phyloP scores from a whole-genome alignment of 1,140 invertebrate genomes.

The Diploscapter pachys region DNA sequence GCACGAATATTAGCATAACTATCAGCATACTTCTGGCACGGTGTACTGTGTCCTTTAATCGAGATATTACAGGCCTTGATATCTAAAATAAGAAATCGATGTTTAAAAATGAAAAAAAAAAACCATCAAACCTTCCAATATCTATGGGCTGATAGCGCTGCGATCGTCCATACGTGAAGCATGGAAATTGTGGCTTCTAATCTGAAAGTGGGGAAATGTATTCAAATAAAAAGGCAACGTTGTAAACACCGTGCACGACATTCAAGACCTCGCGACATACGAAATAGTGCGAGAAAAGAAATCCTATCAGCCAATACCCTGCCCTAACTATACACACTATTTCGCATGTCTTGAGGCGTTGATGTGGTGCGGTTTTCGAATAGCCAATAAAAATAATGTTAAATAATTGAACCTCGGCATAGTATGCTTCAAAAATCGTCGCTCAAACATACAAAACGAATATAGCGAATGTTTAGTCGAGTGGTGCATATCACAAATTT shows the following conservation, averaged over 20 bases:
- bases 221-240: not conserved
- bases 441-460: slow-evolving; percentile 53
- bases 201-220: slow-evolving; percentile 15
- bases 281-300: too few relatives aligned
- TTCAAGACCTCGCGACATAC: too few relatives aligned
- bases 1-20: slow-evolving; percentile 43
- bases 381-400: not conserved
- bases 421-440: slow-evolving; percentile 50
- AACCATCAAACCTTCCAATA: slow-evolving; percentile 54
- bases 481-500: slow-evolving; percentile 56
- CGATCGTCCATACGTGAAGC: slow-evolving; percentile 58
- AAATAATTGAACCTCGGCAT: slow-evolving; percentile 38
- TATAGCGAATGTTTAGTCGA: slow-evolving; percentile 51
- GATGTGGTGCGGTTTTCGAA: too few relatives aligned
- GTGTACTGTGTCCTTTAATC: slow-evolving; percentile 52
- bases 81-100: slow-evolving; percentile 45
- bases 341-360: too few relatives aligned
- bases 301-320: too few relatives aligned
- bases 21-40: slow-evolving; percentile 45
- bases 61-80: slow-evolving; percentile 54
- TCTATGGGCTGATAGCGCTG: slow-evolving; percentile 52
- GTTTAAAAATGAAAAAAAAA: slow-evolving; percentile 2
- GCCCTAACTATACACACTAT: too few relatives aligned
- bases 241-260: too few relatives aligned
- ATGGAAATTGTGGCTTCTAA: slow-evolving; percentile 51